phyloP scores from a whole-genome alignment of 2,113 vertebrate genomes.

The Pongo pygmaeus region DNA sequence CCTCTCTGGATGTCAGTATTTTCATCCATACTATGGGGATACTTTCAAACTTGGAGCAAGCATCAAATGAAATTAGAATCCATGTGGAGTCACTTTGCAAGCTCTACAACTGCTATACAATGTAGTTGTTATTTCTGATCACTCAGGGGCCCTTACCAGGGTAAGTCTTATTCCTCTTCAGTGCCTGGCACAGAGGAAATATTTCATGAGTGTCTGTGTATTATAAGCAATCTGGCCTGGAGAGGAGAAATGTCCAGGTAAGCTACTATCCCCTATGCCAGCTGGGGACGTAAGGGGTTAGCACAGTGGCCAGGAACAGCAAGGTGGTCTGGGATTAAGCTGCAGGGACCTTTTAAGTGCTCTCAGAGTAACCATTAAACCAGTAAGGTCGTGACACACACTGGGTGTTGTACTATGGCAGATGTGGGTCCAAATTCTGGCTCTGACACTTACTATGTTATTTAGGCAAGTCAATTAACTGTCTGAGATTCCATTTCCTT shows the following conservation, averaged over 20 bases:
- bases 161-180: too few relatives aligned
- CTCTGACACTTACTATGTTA: background rate
- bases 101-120: background rate
- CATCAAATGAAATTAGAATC: background rate
- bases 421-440: background rate
- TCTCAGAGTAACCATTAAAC: background rate
- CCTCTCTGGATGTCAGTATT: background rate
- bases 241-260: background rate
- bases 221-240: background rate
- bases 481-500: background rate
- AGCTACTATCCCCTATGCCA: background rate
- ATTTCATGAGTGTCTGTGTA: background rate
- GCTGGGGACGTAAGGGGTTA: accelerated
- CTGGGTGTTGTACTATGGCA: background rate
- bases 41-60: background rate
- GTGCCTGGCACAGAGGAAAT: background rate
- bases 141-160: background rate
- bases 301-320: background rate
- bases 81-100: background rate
- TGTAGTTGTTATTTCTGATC: background rate
- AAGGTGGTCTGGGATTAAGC: background rate
- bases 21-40: background rate
- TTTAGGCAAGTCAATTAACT: background rate
- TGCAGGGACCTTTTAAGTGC: background rate
- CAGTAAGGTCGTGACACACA: too few relatives aligned